These are phyloP conservation scores for Drosophila sechellia DNA, from an alignment of 1,140 invertebrate species.

Conservation along the genomic window DNA sequence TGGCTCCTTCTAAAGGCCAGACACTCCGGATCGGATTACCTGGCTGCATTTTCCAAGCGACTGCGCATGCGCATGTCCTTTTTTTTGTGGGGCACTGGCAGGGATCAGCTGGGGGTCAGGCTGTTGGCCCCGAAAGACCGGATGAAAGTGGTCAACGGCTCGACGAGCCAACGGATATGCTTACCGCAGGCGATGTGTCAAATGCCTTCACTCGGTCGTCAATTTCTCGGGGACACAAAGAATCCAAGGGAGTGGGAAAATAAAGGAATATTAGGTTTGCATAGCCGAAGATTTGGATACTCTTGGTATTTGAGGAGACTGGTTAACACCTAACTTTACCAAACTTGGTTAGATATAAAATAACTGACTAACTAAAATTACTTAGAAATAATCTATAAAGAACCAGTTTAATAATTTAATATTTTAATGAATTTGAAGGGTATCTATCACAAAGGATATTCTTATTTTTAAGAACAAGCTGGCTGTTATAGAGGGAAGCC, in stretches of 20 bases:
- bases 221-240: slow-evolving; percentile 28
- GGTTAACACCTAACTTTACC: background rate
- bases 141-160: slow-evolving; percentile 74
- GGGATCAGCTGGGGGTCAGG: slow-evolving; percentile 44
- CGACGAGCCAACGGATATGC: slow-evolving; percentile 65
- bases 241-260: slow-evolving; percentile 1
- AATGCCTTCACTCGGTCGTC: slow-evolving; percentile 57
- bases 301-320: background rate
- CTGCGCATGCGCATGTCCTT: slow-evolving; percentile 73
- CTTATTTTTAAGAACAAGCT: background rate
- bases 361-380: too few species aligned
- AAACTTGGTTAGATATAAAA: background rate
- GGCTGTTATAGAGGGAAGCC: slow-evolving; percentile 35
- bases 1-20: slow-evolving; percentile 32
- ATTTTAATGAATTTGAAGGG: background rate
- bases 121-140: slow-evolving; percentile 69
- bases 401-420: background rate
- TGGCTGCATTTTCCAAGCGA: slow-evolving; percentile 79
- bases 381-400: too few species aligned
- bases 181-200: slow-evolving; percentile 64
- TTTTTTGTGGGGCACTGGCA: slow-evolving; percentile 36
- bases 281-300: slow-evolving; percentile 6
- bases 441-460: background rate
- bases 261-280: background rate
- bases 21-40: slow-evolving; percentile 67